Evolutionary conservation across 2,888 invertebrate genomes (phyloP), one percentile per base, ranked within the genome.

Genomic region (Tinea semifulvella): DNA sequence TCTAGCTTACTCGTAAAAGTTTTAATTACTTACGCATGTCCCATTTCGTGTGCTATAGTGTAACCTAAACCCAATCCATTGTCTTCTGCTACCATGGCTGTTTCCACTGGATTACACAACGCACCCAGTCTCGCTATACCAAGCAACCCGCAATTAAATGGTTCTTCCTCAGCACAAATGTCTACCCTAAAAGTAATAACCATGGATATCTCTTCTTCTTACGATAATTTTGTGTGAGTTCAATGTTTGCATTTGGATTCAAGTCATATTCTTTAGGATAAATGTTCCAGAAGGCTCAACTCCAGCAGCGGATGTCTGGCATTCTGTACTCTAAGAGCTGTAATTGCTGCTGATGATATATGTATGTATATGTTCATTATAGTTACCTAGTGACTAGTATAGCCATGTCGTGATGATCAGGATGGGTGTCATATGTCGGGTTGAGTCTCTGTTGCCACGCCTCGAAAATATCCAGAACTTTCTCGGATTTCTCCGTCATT

Each of bases 321-420:
- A n/a, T n/a, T n/a, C n/a, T n/a, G n/a, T n/a, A n/a, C n/a, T n/a
- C n/a, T n/a, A n/a, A n/a, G n/a, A n/a, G n/a, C n/a, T n/a, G n/a
- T n/a, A n/a, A n/a, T n/a, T n/a, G n/a, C n/a, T n/a, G n/a, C n/a
- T n/a, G n/a, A n/a, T n/a, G n/a, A n/a, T n/a, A n/a, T n/a, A n/a
- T 22, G 8, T 22, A 7, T 22, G 5, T 22, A 22, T 8, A 7
- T 45, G n/a, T n/a, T n/a, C n/a, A n/a, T n/a, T n/a, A n/a, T n/a
- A n/a, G n/a, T n/a, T 60, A 84, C 83, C 76, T 82, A 14, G 84
- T 84, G 16, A 85, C 58, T 17, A 85, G 66, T 47, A 85, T 57
- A 13, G 84, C 84, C 5, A 83, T 71, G 56, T 85, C 85, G 56
- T 85, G 85, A 54, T 85, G 84, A 55, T 83, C 82, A 5, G 84